These are phyloP conservation scores for Nothoprocta pentlandii DNA, from an alignment of 2,113 vertebrate species.

Conservation along the genomic window DNA sequence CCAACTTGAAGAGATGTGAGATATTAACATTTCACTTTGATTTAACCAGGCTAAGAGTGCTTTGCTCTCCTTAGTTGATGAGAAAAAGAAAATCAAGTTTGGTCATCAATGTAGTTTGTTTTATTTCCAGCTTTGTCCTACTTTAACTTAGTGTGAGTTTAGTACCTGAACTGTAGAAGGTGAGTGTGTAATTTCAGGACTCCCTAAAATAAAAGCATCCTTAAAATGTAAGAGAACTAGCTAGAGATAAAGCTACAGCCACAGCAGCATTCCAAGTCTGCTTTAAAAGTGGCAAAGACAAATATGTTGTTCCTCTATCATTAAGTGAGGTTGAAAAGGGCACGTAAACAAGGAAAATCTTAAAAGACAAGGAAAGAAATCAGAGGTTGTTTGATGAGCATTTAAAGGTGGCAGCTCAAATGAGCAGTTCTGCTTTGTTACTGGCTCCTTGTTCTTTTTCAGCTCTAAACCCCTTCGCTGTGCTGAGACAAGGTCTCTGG, in stretches of 20 bases:
- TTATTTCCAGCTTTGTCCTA: background rate
- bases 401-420: background rate
- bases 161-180: background rate
- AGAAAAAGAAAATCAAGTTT: background rate
- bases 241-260: background rate
- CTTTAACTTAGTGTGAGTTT: background rate
- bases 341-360: background rate
- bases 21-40: background rate
- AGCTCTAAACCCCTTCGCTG: background rate
- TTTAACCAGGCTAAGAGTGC: background rate
- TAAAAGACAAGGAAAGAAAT: background rate
- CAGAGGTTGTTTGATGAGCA: background rate
- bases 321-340: background rate
- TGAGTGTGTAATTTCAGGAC: background rate
- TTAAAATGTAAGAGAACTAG: background rate
- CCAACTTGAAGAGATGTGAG: background rate
- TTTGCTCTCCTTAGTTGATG: background rate
- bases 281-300: background rate
- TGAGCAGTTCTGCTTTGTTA: background rate
- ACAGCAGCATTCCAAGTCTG: background rate
- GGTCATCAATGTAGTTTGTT: background rate
- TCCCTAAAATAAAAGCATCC: background rate
- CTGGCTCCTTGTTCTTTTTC: background rate
- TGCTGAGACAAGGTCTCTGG: background rate
- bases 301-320: background rate